Percentiles rank a stretch among this genome's conserved stretches.
Evolutionary conservation across 23 tunicate species (phyloP).

Genomic region (Diplosoma virens): DNA sequence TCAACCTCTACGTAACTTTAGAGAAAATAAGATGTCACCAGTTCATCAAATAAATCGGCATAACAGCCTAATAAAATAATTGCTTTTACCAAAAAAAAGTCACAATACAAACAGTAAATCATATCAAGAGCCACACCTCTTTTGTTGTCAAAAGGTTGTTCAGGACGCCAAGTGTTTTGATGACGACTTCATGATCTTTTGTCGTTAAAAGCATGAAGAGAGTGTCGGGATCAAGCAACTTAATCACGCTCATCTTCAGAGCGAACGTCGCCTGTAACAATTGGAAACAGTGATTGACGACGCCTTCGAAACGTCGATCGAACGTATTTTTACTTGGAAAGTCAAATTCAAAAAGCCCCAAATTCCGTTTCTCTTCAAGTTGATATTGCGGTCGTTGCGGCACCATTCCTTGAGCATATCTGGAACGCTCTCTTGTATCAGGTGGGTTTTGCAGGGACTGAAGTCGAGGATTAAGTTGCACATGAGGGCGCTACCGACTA

Average conservation of each 20-base stretch:
- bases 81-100: too few relatives aligned
- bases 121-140: too few relatives aligned
- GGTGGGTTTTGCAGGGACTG: slow-evolving; percentile 55
- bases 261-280: slow-evolving; percentile 40
- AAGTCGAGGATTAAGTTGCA: slow-evolving; percentile 76
- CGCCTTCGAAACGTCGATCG: too few relatives aligned
- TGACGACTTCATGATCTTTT: slow-evolving; percentile 38
- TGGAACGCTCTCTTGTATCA: slow-evolving; percentile 41
- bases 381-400: slow-evolving; percentile 2
- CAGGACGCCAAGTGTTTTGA: slow-evolving; percentile 58
- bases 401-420: slow-evolving; percentile 49
- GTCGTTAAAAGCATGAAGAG: slow-evolving; percentile 35
- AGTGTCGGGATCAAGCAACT: slow-evolving; percentile 35
- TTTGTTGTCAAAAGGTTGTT: slow-evolving; percentile 38
- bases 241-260: slow-evolving; percentile 50
- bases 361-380: slow-evolving; percentile 50
- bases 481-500: slow-evolving; percentile 42
- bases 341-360: slow-evolving; percentile 67
- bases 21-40: too few relatives aligned
- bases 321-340: slow-evolving; percentile 28
- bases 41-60: too few relatives aligned
- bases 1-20: too few relatives aligned
- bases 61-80: too few relatives aligned
- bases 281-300: too few relatives aligned
- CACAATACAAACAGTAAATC: too few relatives aligned